Percentiles rank a stretch among this genome's conserved stretches.
Evolutionary conservation across 2,888 invertebrate species (phyloP).

Genomic region (Fissipunctia ypsillon): DNA sequence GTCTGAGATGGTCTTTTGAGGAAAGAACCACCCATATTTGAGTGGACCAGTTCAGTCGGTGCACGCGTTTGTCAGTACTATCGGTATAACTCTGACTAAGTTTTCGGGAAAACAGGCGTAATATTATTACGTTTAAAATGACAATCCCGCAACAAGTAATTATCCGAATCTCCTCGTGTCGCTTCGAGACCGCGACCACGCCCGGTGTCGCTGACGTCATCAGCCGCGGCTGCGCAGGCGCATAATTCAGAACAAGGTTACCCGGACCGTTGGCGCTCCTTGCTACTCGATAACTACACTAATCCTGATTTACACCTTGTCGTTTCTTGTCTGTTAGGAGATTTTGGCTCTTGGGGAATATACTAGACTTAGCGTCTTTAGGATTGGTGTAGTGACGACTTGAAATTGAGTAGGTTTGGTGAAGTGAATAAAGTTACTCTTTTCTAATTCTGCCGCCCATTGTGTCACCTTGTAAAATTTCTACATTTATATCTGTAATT

Average conservation of each 20-base stretch:
- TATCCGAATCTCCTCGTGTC: constrained; percentile 23
- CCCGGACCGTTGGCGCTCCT: constrained; percentile 51
- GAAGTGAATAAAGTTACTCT: background rate
- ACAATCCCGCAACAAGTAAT: background rate
- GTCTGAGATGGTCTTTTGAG: too few relatives aligned
- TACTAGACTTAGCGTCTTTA: background rate
- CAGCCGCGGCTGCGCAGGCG: constrained; percentile 52
- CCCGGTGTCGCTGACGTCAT: constrained; percentile 69
- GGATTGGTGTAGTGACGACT: background rate
- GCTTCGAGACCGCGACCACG: constrained; percentile 55
- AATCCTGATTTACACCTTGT: constrained; percentile 55
- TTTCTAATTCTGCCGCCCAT: too few relatives aligned
- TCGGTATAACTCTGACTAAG: background rate
- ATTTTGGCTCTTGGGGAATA: constrained; percentile 13
- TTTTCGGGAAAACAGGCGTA: background rate
- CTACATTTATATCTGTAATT: too few relatives aligned
- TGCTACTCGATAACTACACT: constrained; percentile 55
- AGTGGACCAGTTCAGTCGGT: background rate
- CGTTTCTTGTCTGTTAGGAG: constrained; percentile 21
- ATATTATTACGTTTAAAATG: constrained; percentile 1
- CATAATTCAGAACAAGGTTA: constrained; percentile 72
- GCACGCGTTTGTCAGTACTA: too few relatives aligned
- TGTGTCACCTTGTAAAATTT: too few relatives aligned
- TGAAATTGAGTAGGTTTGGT: background rate
- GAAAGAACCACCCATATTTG: too few relatives aligned